Conservation (phyloP, 2,113 vertebrate genomes). For the Rhynchopsitta pachyrhyncha region DNA sequence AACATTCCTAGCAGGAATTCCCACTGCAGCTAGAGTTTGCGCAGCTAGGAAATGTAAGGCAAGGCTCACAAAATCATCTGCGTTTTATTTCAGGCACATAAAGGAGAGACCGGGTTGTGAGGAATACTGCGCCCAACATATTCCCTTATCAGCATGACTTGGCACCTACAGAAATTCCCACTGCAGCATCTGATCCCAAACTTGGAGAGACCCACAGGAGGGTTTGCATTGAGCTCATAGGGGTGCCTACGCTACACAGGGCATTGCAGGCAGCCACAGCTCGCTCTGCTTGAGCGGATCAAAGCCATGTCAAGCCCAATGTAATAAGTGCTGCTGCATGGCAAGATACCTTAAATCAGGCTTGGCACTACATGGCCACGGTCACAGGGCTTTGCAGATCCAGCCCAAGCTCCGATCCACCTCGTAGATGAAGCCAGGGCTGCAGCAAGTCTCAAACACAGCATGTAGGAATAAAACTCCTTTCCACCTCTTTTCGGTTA, state of each 20-base stretch:
- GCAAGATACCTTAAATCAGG: background rate
- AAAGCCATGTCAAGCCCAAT: background rate
- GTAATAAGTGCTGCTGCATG: background rate
- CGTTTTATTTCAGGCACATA: background rate
- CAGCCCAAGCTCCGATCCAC: background rate
- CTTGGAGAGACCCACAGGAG: background rate
- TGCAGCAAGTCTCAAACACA: background rate
- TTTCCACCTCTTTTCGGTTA: background rate
- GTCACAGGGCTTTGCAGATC: background rate
- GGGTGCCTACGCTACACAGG: rapidly evolving
- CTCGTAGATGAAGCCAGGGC: background rate
- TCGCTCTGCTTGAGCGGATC: background rate
- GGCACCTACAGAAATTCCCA: background rate
- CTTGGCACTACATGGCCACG: background rate
- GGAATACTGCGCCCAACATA: background rate
- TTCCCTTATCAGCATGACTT: background rate
- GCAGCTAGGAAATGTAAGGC: background rate
- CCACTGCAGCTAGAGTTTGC: background rate
- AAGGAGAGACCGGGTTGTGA: background rate
- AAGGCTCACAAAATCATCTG: background rate
- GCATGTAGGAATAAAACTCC: background rate
- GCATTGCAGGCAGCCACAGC: background rate
- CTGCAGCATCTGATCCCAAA: background rate
- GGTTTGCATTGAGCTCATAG: rapidly evolving
- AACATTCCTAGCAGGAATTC: background rate